These are phyloP conservation scores for Euthynnus affinis DNA, from an alignment of 2,797 vertebrate species.

Conservation along the genomic window DNA sequence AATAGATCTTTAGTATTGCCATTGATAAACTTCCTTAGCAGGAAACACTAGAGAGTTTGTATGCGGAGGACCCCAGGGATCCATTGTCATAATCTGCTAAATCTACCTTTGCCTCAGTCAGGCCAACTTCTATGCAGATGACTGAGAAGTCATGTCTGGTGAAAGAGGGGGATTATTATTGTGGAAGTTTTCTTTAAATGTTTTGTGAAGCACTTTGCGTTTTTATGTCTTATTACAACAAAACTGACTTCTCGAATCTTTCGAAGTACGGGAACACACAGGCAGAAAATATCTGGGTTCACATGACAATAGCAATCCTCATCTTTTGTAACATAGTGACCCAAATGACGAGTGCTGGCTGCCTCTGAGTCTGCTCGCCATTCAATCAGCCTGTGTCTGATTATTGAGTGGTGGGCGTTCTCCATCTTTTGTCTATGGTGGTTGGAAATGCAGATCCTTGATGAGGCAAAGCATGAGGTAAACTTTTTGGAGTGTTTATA, in stretches of 20 bases:
- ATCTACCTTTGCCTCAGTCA: neutral
- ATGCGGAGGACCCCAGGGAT: conserved; percentile 12
- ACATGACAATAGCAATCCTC: conserved; percentile 10
- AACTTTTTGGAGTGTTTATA: conserved; percentile 80
- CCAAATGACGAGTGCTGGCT: conserved; percentile 47
- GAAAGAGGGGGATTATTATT: neutral
- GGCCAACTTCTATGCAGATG: neutral
- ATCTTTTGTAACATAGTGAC: conserved; percentile 53
- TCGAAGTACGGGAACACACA: neutral
- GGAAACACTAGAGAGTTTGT: neutral
- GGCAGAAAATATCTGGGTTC: conserved; percentile 7
- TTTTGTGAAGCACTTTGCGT: neutral
- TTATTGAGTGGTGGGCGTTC: conserved; percentile 60
- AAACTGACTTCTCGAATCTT: neutral
- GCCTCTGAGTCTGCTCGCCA: conserved; percentile 51
- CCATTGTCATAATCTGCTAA: conserved; percentile 1
- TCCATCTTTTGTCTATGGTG: conserved; percentile 60
- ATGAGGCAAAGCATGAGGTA: conserved; percentile 74
- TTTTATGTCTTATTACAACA: neutral
- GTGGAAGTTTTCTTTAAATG: neutral
- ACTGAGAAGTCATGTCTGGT: neutral
- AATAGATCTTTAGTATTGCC: too few species aligned
- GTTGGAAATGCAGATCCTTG: conserved; percentile 68
- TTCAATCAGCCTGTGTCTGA: conserved; percentile 60
- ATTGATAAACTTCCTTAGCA: neutral